These are phyloP conservation scores for Acrocephalus scirpaceus DNA, from an alignment of 2,797 vertebrate genomes.

Conservation along the genomic window DNA sequence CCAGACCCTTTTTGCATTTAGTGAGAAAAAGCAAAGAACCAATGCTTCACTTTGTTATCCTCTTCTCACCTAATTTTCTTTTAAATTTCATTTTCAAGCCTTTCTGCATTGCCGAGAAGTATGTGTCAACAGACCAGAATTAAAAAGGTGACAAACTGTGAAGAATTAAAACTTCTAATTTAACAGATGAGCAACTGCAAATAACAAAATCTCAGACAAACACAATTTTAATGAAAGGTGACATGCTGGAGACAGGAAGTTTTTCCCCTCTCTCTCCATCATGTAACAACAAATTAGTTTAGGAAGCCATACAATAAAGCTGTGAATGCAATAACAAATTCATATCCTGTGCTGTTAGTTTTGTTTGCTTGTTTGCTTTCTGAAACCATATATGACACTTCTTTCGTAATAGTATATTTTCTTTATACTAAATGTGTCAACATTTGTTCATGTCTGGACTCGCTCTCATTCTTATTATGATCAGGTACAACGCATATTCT, in stretches of 20 bases:
- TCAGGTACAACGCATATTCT: not conserved
- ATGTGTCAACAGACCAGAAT: slow-evolving; percentile 71
- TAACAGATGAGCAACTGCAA: slow-evolving; percentile 80
- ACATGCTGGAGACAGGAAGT: slow-evolving; percentile 60
- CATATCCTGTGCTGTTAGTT: slow-evolving; percentile 42
- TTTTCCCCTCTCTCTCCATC: slow-evolving; percentile 52
- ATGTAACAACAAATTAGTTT: slow-evolving; percentile 68
- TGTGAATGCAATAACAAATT: slow-evolving; percentile 44
- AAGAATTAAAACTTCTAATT: slow-evolving; percentile 82
- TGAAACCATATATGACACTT: slow-evolving; percentile 65
- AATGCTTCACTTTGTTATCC: not conserved
- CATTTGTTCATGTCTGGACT: slow-evolving; percentile 43
- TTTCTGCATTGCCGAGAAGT: slow-evolving; percentile 49
- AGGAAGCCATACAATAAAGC: slow-evolving; percentile 47
- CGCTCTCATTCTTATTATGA: not conserved
- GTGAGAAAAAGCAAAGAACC: not conserved
- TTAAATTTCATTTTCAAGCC: slow-evolving; percentile 67
- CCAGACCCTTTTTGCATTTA: not conserved
- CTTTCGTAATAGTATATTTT: slow-evolving; percentile 50
- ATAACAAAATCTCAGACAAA: slow-evolving; percentile 77
- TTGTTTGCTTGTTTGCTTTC: slow-evolving; percentile 64
- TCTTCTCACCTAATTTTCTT: slow-evolving; percentile 64
- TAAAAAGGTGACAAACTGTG: slow-evolving; percentile 79
- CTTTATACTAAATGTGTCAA: slow-evolving; percentile 50
- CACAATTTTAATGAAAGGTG: slow-evolving; percentile 78